Percentiles rank a stretch among this genome's conserved stretches.
Evolutionary conservation across 2,888 invertebrate species (phyloP).

Genomic region (Hipparchia semele): DNA sequence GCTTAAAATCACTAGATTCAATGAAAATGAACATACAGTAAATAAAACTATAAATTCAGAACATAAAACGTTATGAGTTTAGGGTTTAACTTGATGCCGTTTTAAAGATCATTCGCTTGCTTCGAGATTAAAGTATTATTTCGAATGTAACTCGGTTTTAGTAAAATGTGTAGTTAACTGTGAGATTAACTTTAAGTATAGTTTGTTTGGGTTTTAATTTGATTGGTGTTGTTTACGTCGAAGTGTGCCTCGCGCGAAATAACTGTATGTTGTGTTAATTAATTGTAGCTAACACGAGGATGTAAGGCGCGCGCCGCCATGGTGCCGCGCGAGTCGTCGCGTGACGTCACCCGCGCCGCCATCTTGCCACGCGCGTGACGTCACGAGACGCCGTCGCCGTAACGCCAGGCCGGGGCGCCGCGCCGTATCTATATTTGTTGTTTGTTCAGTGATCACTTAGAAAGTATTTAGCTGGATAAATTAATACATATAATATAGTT

Average conservation of each 20-base stretch:
- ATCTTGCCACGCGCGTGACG: conserved; percentile 19
- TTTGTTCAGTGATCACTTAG: conserved; percentile 78
- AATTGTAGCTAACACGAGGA: conserved; percentile 65
- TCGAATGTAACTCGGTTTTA: neutral
- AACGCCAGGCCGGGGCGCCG: neutral
- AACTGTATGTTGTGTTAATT: conserved; percentile 57
- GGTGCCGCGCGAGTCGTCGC: conserved; percentile 14
- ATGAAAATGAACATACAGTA: no score
- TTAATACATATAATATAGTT: conserved; percentile 80
- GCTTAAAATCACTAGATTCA: no score
- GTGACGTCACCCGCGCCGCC: conserved; percentile 3
- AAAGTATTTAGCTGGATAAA: conserved; percentile 77
- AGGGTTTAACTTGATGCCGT: no score
- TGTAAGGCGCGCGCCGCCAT: conserved; percentile 41
- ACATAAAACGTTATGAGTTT: no score
- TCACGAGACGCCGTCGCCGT: neutral
- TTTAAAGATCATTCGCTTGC: neutral
- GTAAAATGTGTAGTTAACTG: conserved; percentile 1
- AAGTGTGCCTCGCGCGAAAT: conserved; percentile 38
- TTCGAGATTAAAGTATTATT: neutral
- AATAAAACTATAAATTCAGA: no score
- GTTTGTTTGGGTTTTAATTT: neutral
- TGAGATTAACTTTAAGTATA: conserved; percentile 5
- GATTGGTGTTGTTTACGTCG: neutral
- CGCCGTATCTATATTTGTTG: conserved; percentile 59